A percentile compares a stretch with the other conserved stretches of the same genome.
Evolutionary conservation across 1,140 invertebrate genomes (phyloP).

Genomic region (Eueides isabella): DNA sequence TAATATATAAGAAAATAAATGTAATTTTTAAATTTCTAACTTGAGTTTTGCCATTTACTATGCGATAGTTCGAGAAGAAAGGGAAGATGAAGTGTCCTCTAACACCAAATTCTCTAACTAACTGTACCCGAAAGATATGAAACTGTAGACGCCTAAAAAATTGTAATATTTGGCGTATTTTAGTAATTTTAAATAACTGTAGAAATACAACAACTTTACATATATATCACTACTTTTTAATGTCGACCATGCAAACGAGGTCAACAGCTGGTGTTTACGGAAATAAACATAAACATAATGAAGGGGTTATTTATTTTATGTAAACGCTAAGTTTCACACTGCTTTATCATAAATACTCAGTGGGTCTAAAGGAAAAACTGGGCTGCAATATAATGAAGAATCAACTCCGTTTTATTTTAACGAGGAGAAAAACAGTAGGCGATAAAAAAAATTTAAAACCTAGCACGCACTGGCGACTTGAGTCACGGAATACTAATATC

Average conservation of each 20-base stretch:
- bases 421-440: conserved; percentile 35
- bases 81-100: too few species aligned
- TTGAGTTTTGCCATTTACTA: too few species aligned
- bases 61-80: too few species aligned
- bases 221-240: background rate
- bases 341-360: conserved; percentile 28
- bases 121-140: too few species aligned
- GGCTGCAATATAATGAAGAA: conserved; percentile 37
- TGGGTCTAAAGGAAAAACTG: conserved; percentile 31
- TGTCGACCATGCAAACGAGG: background rate
- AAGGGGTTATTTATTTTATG: conserved; percentile 35
- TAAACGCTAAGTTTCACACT: conserved; percentile 37
- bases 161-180: background rate
- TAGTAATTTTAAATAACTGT: background rate
- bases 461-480: conserved; percentile 28
- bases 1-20: too few species aligned
- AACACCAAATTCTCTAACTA: too few species aligned
- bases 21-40: too few species aligned
- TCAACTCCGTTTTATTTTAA: conserved; percentile 39
- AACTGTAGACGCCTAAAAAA: too few species aligned
- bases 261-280: background rate
- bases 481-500: conserved; percentile 27
- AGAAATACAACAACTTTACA: background rate
- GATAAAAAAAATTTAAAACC: conserved; percentile 21
- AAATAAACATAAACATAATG: conserved; percentile 16